Evolutionary conservation across 1,140 invertebrate species (phyloP), one percentile per base, ranked within the genome.

Genomic region (Hormaphis cornu): DNA sequence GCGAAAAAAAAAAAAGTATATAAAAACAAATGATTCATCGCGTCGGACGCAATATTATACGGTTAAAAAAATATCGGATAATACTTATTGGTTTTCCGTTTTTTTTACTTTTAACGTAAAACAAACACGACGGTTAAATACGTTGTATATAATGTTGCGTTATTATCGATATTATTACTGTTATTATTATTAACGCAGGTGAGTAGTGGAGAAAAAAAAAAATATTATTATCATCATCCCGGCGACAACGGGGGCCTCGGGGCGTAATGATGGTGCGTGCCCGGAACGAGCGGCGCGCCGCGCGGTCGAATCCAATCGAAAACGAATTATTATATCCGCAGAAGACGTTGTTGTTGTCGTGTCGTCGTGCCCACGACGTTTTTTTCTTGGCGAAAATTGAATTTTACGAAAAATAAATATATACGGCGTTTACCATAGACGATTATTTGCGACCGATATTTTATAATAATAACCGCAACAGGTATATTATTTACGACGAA

Each of bases 81-180:
- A 61, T 46, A 61, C 46, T 46, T 63, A 63, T 63, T 63, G 42
- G 42, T 46, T 48, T 63, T 48, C 40, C 20, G 8, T n/a, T n/a
- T n/a, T 61, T 24, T 44, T 46, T 18, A 40, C 16, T 14, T 46
- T 18, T 6, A 18, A 12, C 6, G n/a, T 48, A 63, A 63, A 63
- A 63, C 59, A 63, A 63, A 63, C 59, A 63, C n/a, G n/a, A 42
- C 48, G 59, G 59, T 63, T 63, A 61, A 61, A 20, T 35, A 58
- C n/a, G n/a, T n/a, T n/a, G n/a, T n/a, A 20, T 56, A 35, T 40
- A 4, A 30, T 35, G 30, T 5, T 42, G 7, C 35, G 4, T n/a
- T n/a, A n/a, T n/a, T n/a, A n/a, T n/a, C n/a, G n/a, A n/a, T n/a
- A n/a, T n/a, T n/a, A n/a, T n/a, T n/a, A n/a, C n/a, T n/a, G n/a